Conservation (phyloP, 2,113 vertebrate genomes). For the Mus pahari region DNA sequence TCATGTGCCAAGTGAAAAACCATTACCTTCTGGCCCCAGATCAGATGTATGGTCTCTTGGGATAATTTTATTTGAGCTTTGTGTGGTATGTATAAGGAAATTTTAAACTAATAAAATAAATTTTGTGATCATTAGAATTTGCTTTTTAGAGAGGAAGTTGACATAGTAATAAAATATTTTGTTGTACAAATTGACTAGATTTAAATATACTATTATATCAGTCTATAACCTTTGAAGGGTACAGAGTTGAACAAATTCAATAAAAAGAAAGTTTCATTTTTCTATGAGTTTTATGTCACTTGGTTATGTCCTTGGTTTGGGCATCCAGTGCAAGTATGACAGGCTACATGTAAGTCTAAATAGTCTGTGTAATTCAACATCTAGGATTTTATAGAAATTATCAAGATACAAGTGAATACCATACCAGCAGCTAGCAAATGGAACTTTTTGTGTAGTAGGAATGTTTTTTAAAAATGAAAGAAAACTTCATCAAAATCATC, state of each 20-base stretch:
- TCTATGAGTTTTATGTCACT: not conserved
- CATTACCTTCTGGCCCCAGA: conserved; percentile 94
- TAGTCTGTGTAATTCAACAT: not conserved
- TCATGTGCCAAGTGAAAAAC: conserved; percentile 88
- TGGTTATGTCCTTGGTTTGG: not conserved
- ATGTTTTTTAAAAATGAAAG: not conserved
- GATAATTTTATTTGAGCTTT: conserved; percentile 96
- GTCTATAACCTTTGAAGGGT: not conserved
- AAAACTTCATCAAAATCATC: too few species aligned
- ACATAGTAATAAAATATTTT: conserved; percentile 34
- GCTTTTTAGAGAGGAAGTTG: not conserved
- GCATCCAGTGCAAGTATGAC: not conserved
- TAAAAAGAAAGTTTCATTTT: not conserved
- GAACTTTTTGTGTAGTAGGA: not conserved
- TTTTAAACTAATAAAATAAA: conserved; percentile 57
- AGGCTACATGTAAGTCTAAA: not conserved
- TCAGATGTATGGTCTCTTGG: conserved; percentile 98
- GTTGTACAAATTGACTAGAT: conserved; percentile 1
- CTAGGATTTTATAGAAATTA: not conserved
- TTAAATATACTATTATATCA: not conserved
- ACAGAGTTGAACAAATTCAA: not conserved
- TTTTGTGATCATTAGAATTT: conserved; percentile 14
- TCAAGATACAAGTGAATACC: conserved; percentile 9
- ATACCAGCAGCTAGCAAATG: not conserved
- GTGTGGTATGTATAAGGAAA: conserved; percentile 90